Base-by-base conservation (phyloP, 2,888 invertebrate species). In the Eubasilissa splendida region DNA sequence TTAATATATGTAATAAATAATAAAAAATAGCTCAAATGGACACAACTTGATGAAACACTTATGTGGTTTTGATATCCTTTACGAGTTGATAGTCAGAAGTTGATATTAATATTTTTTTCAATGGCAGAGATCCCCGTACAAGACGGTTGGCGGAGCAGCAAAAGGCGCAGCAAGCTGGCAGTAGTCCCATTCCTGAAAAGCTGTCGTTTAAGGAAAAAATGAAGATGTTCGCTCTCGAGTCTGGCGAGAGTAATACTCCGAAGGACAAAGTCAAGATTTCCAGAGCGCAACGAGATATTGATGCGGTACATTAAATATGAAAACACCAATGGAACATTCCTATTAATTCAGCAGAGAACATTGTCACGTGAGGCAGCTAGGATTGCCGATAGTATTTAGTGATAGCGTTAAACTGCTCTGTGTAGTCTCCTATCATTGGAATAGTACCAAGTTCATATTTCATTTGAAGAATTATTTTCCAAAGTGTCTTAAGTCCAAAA, bases 191-290 rank as follows among this genome's bases (percentile, higher is more conserved):
- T 83, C 97, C 97, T 2, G 98, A 99, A 87, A 97, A 98, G 86
- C 92, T 99, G 83, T 97, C 97, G 80, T 99, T 99, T 90, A 96
- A 97, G 88, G 99, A 99, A 89, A 99, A 99, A 90, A 99, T 99
- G 98, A 97, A 97, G 90, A 97, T 99, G 96, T 99, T 99, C 91
- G 99, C 99, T 65, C 94, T 96, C 90, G 98, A 99, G 90, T 95
- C 97, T 12, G 99, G 99, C 63, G 98, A 98, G 87, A 94, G 95
- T 85, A 93, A 95, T 86, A 97, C 97, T 83, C 98, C 98, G 84
- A 95, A 96, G 89, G 97, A 98, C 88, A 97, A 97, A 91, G 95
- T 97, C 80, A 99, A 98, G 91, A 97, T 96, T 88, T 99, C 98
- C 59, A 93, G 97, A 85, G 98, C 98, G 78, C 98, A 99, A 89